These are phyloP conservation scores for Catamblyrhynchus diadema DNA, from an alignment of 2,797 vertebrate species.

Conservation along the genomic window DNA sequence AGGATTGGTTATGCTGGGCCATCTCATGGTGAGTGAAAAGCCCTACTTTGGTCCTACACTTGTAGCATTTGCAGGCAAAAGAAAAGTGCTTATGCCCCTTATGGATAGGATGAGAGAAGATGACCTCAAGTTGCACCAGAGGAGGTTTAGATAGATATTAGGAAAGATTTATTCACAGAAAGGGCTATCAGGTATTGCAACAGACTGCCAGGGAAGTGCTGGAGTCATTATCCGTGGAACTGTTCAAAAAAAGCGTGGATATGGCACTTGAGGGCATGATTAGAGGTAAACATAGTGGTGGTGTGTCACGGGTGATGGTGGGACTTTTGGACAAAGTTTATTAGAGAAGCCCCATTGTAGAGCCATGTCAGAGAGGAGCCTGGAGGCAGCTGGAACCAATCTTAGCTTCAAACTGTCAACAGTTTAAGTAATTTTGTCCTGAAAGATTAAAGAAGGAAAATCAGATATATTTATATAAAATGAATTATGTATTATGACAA, in stretches of 20 bases:
- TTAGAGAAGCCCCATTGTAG: neutral
- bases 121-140: neutral
- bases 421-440: neutral
- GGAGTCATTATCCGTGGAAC: neutral
- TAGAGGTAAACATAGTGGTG: neutral
- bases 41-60: neutral
- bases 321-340: neutral
- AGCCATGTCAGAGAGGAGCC: neutral
- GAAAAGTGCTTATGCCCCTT: neutral
- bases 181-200: neutral
- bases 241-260: neutral
- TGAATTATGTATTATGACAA: neutral
- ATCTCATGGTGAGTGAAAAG: neutral
- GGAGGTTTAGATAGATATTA: neutral
- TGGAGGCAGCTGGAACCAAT: neutral
- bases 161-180: neutral
- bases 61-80: neutral
- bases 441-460: neutral
- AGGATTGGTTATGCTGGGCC: neutral
- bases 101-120: neutral
- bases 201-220: neutral
- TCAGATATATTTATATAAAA: neutral
- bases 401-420: neutral
- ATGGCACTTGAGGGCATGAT: neutral
- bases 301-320: rapidly evolving